A percentile compares a stretch with the other conserved stretches of the same genome.
Conservation (phyloP, 2,888 invertebrate genomes). For the Helobdella robusta region DNA sequence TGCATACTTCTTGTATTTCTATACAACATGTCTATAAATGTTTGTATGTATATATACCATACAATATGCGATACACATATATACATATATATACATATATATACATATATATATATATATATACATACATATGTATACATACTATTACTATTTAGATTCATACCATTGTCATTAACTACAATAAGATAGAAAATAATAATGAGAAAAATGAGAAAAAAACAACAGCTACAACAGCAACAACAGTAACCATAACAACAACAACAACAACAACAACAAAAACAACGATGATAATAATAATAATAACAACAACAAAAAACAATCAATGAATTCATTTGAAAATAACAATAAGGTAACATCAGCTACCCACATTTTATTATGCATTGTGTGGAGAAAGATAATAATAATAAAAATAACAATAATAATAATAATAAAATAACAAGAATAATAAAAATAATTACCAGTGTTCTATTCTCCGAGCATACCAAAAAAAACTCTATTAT, state of each 20-base stretch:
- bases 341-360: not conserved
- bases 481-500: too few relatives aligned
- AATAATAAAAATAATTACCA: not conserved
- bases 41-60: not conserved
- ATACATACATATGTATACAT: not conserved
- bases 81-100: conserved; percentile 2
- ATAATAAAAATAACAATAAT: not conserved
- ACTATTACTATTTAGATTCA: not conserved
- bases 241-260: not conserved
- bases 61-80: not conserved
- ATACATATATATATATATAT: not conserved
- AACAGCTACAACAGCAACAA: not conserved
- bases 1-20: not conserved
- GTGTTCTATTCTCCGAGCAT: not conserved
- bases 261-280: not conserved
- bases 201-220: conserved; percentile 7
- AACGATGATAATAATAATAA: not conserved
- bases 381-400: not conserved
- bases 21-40: not conserved
- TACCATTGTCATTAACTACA: not conserved
- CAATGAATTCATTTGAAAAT: not conserved
- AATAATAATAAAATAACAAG: not conserved
- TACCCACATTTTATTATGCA: too few relatives aligned
- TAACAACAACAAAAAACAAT: conserved; percentile 4
- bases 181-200: not conserved